Conservation (phyloP, 2,113 vertebrate species). For the Ibidorhyncha struthersii region DNA sequence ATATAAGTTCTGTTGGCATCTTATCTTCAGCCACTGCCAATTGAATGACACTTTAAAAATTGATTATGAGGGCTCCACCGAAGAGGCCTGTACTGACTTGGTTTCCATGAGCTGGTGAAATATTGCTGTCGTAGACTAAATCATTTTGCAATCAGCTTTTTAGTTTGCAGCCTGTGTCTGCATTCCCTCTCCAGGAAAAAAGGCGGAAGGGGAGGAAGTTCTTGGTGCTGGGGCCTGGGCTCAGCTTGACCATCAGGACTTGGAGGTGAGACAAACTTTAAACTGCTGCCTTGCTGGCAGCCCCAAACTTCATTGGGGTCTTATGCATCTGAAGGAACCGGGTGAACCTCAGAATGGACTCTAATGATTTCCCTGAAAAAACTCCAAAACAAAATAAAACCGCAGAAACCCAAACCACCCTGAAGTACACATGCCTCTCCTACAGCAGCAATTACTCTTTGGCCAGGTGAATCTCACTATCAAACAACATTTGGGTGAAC, state of each 20-base stretch:
- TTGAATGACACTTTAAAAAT: neutral
- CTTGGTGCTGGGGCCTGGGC: neutral
- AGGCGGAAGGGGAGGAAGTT: neutral
- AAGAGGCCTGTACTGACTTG: neutral
- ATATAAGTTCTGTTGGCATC: neutral
- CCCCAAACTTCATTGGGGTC: rapidly evolving
- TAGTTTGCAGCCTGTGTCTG: neutral
- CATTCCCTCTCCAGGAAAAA: neutral
- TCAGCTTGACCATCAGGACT: neutral
- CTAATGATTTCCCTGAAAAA: neutral
- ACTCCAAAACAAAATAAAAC: neutral
- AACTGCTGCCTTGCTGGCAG: neutral
- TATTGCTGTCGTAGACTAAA: neutral
- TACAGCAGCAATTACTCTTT: neutral
- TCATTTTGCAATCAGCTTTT: neutral
- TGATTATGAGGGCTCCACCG: neutral
- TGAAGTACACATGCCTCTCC: neutral
- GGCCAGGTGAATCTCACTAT: neutral
- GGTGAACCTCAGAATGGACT: neutral
- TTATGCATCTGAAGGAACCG: neutral
- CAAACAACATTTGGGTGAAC: neutral
- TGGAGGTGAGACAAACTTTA: rapidly evolving
- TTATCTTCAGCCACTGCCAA: neutral
- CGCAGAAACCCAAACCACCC: rapidly evolving
- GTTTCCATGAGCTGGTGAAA: neutral